Evolutionary conservation across 2,113 vertebrate species (phyloP), one percentile per base, ranked within the genome.

Genomic region (Carollia perspicillata): DNA sequence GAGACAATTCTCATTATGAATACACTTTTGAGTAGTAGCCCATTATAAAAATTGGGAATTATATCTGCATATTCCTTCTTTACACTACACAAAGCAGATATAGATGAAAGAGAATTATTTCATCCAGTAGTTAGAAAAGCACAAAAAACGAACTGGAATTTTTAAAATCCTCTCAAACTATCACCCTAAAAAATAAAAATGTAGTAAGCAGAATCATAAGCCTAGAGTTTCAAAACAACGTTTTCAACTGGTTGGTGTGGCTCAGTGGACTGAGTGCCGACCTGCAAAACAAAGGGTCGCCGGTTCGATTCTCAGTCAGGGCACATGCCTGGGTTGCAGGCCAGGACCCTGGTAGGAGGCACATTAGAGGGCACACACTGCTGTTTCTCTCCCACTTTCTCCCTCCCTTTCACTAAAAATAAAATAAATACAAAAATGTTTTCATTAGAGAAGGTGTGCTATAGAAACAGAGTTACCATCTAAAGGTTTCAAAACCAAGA

Each of bases 111-210:
- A 78, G 44, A 93, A 89, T 33, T 47, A 84, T 26, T 37, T 53
- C n/a, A 89, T 17, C 33, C 28, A 92, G 65, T 33, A 63, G 42
- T 53, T 47, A 79, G 30, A 69, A 94, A 97, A 53, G 49, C 42
- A 86, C 60, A 86, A 90, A 80, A 74, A 71, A 42, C 44, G 78
- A 81, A 55, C 65, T 87, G 28, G 44, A 87, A 87, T 84, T 75
- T 66, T 69, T 47, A 10, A 88, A 93, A 55, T 77, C 83, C 58
- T 96, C 71, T 84, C 16, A 93, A 68, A 89, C 20, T 85, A 9
- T 72, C 44, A 81, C 40, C 40, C 72, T 71, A 78, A 89, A 92
- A 89, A 87, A 42, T 74, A 86, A 95, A 93, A 87, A 94, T 16
- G 4, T 28, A 94, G 3, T 33, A 96, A 94, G 65, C 23, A 71